Percentiles rank a stretch among this genome's conserved stretches.
These are phyloP conservation scores for Drosophila bocki DNA, from an alignment of 1,140 invertebrate species.

Conservation along the genomic window DNA sequence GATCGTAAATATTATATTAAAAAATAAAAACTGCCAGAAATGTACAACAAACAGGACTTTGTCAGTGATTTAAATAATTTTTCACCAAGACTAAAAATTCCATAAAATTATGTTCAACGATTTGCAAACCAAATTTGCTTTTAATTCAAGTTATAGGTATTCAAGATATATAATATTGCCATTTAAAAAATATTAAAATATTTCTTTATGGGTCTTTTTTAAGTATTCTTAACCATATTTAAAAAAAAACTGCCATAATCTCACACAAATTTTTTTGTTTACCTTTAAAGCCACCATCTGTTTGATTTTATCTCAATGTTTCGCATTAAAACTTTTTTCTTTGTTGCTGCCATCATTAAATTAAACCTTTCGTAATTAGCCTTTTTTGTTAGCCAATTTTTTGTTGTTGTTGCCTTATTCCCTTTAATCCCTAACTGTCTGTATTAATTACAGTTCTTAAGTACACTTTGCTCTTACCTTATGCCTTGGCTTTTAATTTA, in stretches of 20 bases:
- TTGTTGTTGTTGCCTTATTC: background rate
- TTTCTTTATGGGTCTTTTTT: background rate
- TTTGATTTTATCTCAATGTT: conserved; percentile 5
- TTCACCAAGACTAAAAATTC: background rate
- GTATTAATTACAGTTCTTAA: conserved; percentile 14
- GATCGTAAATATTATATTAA: no score
- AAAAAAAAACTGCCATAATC: background rate
- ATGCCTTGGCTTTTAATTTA: conserved; percentile 8
- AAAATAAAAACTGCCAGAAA: background rate
- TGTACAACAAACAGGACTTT: background rate
- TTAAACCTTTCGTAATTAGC: conserved; percentile 26
- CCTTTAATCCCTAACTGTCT: conserved; percentile 4
- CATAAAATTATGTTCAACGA: background rate
- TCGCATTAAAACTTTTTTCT: conserved; percentile 15
- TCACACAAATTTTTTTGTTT: background rate
- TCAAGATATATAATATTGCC: no score
- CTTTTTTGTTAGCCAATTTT: background rate
- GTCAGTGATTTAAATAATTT: accelerated
- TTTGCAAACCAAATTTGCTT: no score
- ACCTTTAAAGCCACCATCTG: conserved; percentile 8
- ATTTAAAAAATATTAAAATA: background rate
- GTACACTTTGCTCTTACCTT: conserved; percentile 24
- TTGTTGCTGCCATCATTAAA: conserved; percentile 4
- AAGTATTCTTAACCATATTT: no score
- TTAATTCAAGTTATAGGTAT: background rate